Conservation (phyloP, 2,888 invertebrate genomes). For the Notodonta dromedarius region DNA sequence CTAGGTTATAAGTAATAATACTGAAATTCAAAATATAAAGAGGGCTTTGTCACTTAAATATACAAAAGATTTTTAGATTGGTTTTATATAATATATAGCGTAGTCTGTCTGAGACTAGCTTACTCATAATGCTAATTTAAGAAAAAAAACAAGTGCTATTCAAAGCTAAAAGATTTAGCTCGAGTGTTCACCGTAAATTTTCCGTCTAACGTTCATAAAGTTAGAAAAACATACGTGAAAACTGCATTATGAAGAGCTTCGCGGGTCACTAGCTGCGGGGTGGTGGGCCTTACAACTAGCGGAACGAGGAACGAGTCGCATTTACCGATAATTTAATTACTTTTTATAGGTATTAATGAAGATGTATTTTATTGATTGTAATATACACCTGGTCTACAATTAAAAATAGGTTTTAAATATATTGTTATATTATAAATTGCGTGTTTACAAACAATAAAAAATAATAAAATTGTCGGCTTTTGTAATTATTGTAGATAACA, state of each 20-base stretch:
- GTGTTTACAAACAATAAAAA: too few relatives aligned
- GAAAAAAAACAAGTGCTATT: conserved; percentile 38
- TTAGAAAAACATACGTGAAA: conserved; percentile 61
- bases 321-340: too few relatives aligned
- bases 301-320: background rate
- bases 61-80: background rate
- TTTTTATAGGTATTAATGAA: too few relatives aligned
- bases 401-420: too few relatives aligned
- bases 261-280: conserved; percentile 41
- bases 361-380: too few relatives aligned
- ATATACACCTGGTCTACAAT: too few relatives aligned
- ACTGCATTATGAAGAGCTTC: conserved; percentile 51
- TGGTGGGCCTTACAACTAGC: conserved; percentile 18
- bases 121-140: conserved; percentile 38
- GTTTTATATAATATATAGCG: conserved; percentile 4
- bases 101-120: conserved; percentile 35
- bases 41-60: background rate
- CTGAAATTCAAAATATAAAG: background rate
- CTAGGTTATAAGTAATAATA: background rate
- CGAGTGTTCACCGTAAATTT: conserved; percentile 50
- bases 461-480: too few relatives aligned
- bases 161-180: conserved; percentile 47
- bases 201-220: conserved; percentile 50
- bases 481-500: too few relatives aligned
- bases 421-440: too few relatives aligned